Base-by-base conservation (phyloP, 1,140 invertebrate genomes). In the Matsumurasca onukii region DNA sequence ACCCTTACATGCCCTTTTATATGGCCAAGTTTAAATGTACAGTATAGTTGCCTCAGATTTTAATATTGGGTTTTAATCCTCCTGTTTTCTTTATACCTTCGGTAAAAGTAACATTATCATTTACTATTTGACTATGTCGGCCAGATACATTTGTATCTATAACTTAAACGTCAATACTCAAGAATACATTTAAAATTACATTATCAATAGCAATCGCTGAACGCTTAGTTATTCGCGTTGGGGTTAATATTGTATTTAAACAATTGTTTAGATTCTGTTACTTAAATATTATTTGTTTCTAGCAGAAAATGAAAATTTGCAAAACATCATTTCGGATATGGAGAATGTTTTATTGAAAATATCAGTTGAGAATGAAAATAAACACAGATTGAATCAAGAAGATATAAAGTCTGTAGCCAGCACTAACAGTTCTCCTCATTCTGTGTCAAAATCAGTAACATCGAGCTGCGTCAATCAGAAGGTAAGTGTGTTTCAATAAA, bases 281-380 rank as follows among this genome's bases (percentile, higher is more conserved):
- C 22, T 55, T 55, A 55, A 12, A 9, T 55, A 5, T 9, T 55
- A 20, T 61, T 25, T 3, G 15, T 17, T 63, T 24, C 17, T 24
- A 65, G 62, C 34, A 3, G 9, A 65, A 27, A 45, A 65, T 48
- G 24, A 65, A n/a, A 24, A 31, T 24, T 31, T 65, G 25, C 62
- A 65, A 45, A n/a, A 45, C 1, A 65, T 65, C 24, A 65, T 65
- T 22, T 24, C 27, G 9, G 62, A 65, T 22, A 65, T 65, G 62
- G 62, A 65, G 48, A 65, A 65, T 31, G 62, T 39, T 2, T 20
- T 65, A 1, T 31, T 25, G 39, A 65, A 65, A 20, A 45, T 65
- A 17, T 45, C 62, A 24, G 62, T 22, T 65, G 24, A 48, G 2
- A 13, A 31, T 39, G 25, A 65, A 39, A 25, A n/a, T 27, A n/a